phyloP scores from a whole-genome alignment of 2,797 vertebrate species.

The Bufotes viridis region DNA sequence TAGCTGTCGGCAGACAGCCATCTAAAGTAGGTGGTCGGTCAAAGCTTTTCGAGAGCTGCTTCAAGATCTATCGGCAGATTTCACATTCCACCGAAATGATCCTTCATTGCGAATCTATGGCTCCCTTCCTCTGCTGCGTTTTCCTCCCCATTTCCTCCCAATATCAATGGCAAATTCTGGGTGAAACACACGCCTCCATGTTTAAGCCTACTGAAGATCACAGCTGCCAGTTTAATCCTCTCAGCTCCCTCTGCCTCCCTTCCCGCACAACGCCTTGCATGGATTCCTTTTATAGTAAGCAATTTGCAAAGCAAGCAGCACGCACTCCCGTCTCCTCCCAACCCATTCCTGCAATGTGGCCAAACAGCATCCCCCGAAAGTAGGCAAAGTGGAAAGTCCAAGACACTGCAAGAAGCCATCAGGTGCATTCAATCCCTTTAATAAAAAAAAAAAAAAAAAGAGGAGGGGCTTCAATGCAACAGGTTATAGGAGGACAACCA shows the following conservation, averaged over 20 bases:
- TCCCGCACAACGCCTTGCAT: slow-evolving; percentile 13
- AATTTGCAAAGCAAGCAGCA: slow-evolving; percentile 33
- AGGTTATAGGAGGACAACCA: background rate
- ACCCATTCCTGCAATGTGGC: background rate
- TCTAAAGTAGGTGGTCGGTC: no score
- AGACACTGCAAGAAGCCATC: background rate
- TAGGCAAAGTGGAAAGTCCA: no score
- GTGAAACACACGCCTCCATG: background rate
- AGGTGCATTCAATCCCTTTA: background rate
- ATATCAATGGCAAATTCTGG: background rate
- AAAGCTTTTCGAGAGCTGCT: no score
- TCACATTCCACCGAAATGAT: background rate
- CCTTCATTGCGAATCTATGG: background rate
- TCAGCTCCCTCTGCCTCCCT: background rate
- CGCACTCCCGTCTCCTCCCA: slow-evolving; percentile 1
- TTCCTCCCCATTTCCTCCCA: background rate
- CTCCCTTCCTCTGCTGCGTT: background rate
- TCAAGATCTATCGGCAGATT: background rate
- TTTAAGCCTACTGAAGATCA: slow-evolving; percentile 8
- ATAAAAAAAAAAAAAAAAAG: no score
- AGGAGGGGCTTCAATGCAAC: no score
- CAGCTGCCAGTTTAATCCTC: slow-evolving; percentile 56
- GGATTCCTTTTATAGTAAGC: slow-evolving; percentile 43
- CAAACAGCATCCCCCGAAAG: no score
- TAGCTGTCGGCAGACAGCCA: no score